Base-by-base conservation (phyloP, 2,113 vertebrate genomes). In the Thalassoma bifasciatum region DNA sequence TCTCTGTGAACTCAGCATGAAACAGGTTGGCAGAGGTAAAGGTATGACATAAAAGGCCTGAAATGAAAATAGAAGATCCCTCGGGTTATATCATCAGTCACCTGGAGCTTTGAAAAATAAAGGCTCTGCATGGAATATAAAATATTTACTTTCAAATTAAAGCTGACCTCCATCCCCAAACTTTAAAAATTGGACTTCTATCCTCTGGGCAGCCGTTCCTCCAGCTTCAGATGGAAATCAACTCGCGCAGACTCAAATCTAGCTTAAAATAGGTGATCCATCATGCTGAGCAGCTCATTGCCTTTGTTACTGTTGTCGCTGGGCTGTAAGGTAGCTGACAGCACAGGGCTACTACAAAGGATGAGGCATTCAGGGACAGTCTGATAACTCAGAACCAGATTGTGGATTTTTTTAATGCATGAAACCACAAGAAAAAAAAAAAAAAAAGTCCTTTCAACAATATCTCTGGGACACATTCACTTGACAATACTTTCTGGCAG, bases 211-310 rank as follows among this genome's bases (percentile, higher is more conserved):
- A 58, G 46, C 57, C 49, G 22, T 38, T 24, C 66, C 46, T 61
- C 53, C 58, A 24, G 16, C 19, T 69, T 77, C 49, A 65, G 8
- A 16, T 6, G 22, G 63, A 72, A 79, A 70, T 61, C 22, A 36
- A 40, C 44, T 19, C 2, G 16, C 17, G 19, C 17, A 19, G 44
- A 57, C 62, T 79, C 81, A 75, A 82, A 82, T 69, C 49, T 74
- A 19, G 60, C 75, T 71, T 74, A 75, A 82, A 75, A 83, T 44
- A 44, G 61, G 57, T 72, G 59, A 86, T 85, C 80, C 80, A 82
- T 85, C 82, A 88, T n/a, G 10, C 3, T 7, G 23, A 82, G 38
- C 68, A 70, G 40, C 72, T 77, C 66, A 66, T 53, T 79, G 68
- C 62, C 69, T 81, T 81, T 79, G 69, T 72, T 77, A 73, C 23